Percentiles rank a stretch among this genome's conserved stretches.
Conservation (phyloP, 2,113 vertebrate species). For the Cephalopholis sonnerati region DNA sequence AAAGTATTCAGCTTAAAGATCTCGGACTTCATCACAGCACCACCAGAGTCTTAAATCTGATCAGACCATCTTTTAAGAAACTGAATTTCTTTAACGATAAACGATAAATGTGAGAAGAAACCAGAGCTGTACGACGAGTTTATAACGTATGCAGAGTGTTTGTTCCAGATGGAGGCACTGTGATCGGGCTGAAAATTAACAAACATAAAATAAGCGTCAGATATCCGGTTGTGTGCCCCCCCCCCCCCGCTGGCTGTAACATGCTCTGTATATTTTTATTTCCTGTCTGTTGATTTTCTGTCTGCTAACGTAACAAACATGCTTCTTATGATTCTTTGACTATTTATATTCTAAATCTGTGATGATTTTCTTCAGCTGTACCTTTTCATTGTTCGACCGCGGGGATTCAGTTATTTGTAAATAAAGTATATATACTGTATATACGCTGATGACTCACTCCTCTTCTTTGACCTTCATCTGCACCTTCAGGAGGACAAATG, state of each 20-base stretch:
- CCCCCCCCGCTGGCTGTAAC: not conserved
- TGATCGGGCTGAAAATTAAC: no score
- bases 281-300: slow-evolving; percentile 32
- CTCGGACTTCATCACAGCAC: not conserved
- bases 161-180: no score
- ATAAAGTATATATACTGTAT: slow-evolving; percentile 74
- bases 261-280: slow-evolving; percentile 13
- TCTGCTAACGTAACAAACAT: slow-evolving; percentile 31
- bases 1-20: not conserved
- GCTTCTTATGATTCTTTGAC: slow-evolving; percentile 47
- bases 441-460: not conserved
- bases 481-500: not conserved
- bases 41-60: not conserved
- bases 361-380: slow-evolving; percentile 48
- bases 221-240: not conserved
- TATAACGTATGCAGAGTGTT: not conserved
- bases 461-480: not conserved
- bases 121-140: not conserved
- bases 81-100: not conserved
- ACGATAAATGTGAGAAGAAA: not conserved
- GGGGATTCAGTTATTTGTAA: slow-evolving; percentile 64
- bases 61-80: not conserved
- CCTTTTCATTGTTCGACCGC: slow-evolving; percentile 1
- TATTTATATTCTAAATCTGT: slow-evolving; percentile 63
- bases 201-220: no score